Evolutionary conservation across 2,888 invertebrate species (phyloP), one percentile per base, ranked within the genome.

Genomic region (Phragmatobia fuliginosa): DNA sequence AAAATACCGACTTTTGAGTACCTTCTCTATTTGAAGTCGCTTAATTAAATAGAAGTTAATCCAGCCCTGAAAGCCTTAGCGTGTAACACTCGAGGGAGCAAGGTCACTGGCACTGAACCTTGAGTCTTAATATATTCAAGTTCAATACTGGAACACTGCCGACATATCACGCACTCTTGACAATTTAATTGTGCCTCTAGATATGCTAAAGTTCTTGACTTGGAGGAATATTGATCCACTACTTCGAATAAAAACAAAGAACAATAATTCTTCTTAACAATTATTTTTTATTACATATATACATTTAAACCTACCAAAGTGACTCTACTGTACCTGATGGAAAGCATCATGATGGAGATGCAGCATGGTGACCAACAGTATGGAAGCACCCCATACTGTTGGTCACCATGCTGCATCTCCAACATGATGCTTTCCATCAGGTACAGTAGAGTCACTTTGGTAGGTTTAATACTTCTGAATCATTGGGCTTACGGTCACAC

Each of bases 91-190:
- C 41, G 64, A 52, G 67, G 66, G 49, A 64, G 62, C 69, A 76
- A 74, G 78, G 74, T 66, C 66, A 62, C 60, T 67, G 69, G 38
- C 45, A 16, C 59, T 21, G 25, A 69, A 49, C 82, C 81, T 83
- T 81, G 79, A 41, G 59, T 45, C 33, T 67, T 85, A 82, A 83
- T 83, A 76, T 82, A 87, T 83, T 86, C 86, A 68, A 79, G 76
- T 79, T 80, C 75, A 80, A 76, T 79, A 65, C 65, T n/a, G 63
- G 74, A 73, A 76, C 72, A 67, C 59, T 52, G 77, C 28, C 74
- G 87, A 80, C 85, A 85, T 86, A 85, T 86, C 87, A 87, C 87
- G 87, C 87, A 67, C 81, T 62, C 72, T 72, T 82, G 74, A 76
- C 75, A 74, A 59, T 71, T 68, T 74, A 75, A 81, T 81, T 71